These are phyloP conservation scores for Sarcophilus harrisii DNA, from an alignment of 2,797 vertebrate species.

Conservation along the genomic window DNA sequence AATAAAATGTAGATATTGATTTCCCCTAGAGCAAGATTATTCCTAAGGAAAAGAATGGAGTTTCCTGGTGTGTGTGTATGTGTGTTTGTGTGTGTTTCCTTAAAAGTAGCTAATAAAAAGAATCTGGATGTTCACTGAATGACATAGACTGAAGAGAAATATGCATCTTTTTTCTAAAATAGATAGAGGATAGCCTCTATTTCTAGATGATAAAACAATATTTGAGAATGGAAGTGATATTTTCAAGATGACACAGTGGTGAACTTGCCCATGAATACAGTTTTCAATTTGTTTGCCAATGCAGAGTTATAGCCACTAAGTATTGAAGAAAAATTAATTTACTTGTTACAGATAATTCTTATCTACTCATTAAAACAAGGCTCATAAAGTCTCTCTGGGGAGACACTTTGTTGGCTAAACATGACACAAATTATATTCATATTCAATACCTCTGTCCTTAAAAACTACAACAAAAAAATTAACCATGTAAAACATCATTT, in stretches of 20 bases:
- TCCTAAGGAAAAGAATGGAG: not conserved
- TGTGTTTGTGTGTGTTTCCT: not conserved
- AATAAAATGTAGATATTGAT: not conserved
- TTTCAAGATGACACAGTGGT: not conserved
- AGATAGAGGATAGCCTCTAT: not conserved
- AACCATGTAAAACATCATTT: not conserved
- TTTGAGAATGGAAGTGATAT: not conserved
- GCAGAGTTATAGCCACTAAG: not conserved
- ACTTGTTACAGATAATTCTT: not conserved
- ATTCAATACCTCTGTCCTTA: not conserved
- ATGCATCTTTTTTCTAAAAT: not conserved
- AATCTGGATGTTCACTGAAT: not conserved
- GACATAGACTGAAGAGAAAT: not conserved
- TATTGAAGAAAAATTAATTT: not conserved
- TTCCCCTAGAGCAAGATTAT: not conserved
- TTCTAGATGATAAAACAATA: not conserved
- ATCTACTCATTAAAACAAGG: not conserved
- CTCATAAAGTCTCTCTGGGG: not conserved
- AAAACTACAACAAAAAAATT: not conserved
- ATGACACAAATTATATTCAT: not conserved
- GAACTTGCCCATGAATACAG: not conserved
- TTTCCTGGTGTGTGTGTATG: not conserved
- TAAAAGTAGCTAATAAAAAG: not conserved
- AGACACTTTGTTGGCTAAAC: not conserved
- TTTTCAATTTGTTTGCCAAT: not conserved